Percentiles rank a stretch among this genome's conserved stretches.
Conservation (phyloP, 2,888 invertebrate species). For the Drosophila meridiana region DNA sequence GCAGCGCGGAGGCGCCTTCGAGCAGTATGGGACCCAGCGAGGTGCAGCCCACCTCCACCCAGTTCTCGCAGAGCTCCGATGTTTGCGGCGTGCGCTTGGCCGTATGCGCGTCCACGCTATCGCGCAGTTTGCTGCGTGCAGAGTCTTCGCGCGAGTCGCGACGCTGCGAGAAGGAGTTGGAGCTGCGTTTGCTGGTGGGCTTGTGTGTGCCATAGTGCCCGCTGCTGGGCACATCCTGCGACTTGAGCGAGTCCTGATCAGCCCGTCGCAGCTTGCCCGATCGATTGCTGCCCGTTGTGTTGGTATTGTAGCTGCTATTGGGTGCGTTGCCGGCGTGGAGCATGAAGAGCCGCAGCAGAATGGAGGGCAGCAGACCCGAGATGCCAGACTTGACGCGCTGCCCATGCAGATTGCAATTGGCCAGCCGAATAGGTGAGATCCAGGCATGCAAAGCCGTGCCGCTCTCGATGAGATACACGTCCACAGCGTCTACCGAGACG, state of each 20-base stretch:
- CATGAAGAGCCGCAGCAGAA: constrained; percentile 89
- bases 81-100: constrained; percentile 78
- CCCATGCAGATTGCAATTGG: constrained; percentile 98
- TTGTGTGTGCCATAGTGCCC: constrained; percentile 61
- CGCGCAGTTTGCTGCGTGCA: constrained; percentile 78
- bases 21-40: constrained; percentile 95
- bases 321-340: constrained; percentile 85
- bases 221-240: constrained; percentile 64
- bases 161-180: constrained; percentile 83
- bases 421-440: constrained; percentile 94
- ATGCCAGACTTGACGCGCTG: constrained; percentile 95
- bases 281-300: constrained; percentile 87
- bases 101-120: constrained; percentile 79
- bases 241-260: constrained; percentile 83
- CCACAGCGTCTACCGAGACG: constrained; percentile 94
- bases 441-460: constrained; percentile 95
- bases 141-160: constrained; percentile 83
- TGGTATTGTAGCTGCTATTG: constrained; percentile 87
- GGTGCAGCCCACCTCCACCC: constrained; percentile 96
- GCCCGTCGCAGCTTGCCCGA: constrained; percentile 83
- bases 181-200: constrained; percentile 79
- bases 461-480: constrained; percentile 95
- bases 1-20: constrained; percentile 94
- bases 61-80: constrained; percentile 87
- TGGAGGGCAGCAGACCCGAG: constrained; percentile 92